phyloP scores from a whole-genome alignment of 2,888 invertebrate genomes.

The Isoperla grammatica region DNA sequence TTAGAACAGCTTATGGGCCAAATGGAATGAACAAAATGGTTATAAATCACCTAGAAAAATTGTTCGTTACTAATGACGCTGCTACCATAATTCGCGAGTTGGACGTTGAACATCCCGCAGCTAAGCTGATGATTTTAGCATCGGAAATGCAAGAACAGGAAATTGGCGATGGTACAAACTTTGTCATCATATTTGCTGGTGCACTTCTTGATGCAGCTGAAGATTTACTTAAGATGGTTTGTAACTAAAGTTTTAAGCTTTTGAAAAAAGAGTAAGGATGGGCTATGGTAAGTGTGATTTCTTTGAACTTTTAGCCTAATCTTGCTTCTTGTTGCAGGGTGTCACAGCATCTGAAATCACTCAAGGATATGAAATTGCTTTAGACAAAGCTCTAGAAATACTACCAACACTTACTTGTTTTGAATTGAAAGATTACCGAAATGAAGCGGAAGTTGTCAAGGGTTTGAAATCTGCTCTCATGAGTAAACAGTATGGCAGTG shows the following conservation, averaged over 20 bases:
- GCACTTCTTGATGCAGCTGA: slow-evolving; percentile 89
- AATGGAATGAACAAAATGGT: slow-evolving; percentile 99
- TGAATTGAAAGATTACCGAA: slow-evolving; percentile 62
- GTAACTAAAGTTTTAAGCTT: slow-evolving; percentile 9
- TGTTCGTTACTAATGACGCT: slow-evolving; percentile 98
- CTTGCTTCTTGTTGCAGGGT: slow-evolving; percentile 50
- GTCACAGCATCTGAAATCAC: slow-evolving; percentile 95
- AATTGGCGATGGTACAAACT: slow-evolving; percentile 98
- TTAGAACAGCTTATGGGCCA: slow-evolving; percentile 94
- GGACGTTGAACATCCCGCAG: slow-evolving; percentile 98
- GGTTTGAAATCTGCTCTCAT: slow-evolving; percentile 80
- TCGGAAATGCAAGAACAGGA: slow-evolving; percentile 98
- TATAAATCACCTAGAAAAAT: slow-evolving; percentile 97
- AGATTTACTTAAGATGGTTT: slow-evolving; percentile 77
- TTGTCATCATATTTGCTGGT: slow-evolving; percentile 92
- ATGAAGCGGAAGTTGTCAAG: slow-evolving; percentile 64
- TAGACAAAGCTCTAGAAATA: slow-evolving; percentile 84
- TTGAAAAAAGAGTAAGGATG: too few species aligned
- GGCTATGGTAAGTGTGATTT: not conserved
- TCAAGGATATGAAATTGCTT: slow-evolving; percentile 88
- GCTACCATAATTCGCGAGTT: slow-evolving; percentile 95
- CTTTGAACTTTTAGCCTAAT: not conserved
- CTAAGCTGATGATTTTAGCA: slow-evolving; percentile 90
- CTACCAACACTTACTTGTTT: slow-evolving; percentile 74
- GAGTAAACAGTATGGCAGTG: slow-evolving; percentile 97